Percentiles rank a stretch among this genome's conserved stretches.
Conservation (phyloP, 1,140 invertebrate genomes). For the Drosophila melanica region DNA sequence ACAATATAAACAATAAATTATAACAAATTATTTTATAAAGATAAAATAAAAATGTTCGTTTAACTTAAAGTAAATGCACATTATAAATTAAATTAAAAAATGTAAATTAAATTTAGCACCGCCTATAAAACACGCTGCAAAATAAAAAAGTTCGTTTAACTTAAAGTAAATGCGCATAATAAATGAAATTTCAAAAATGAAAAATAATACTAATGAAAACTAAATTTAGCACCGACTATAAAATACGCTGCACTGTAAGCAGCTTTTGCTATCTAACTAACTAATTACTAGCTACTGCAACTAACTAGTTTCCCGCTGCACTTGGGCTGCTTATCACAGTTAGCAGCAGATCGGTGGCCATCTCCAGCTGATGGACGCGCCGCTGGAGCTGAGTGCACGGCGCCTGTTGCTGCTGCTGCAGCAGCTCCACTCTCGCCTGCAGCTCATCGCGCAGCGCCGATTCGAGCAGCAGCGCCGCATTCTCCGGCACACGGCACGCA, state of each 20-base stretch:
- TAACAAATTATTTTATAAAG: too few relatives aligned
- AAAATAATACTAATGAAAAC: background rate
- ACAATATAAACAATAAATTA: too few relatives aligned
- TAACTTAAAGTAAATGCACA: too few relatives aligned
- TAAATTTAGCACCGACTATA: background rate
- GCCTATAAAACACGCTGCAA: too few relatives aligned
- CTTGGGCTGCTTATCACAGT: conserved; percentile 37
- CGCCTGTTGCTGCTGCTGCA: conserved; percentile 6
- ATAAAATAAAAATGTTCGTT: too few relatives aligned
- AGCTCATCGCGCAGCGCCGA: conserved; percentile 50
- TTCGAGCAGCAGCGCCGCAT: conserved; percentile 40
- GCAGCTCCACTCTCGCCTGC: conserved; percentile 25
- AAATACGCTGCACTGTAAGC: background rate
- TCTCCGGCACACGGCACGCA: background rate
- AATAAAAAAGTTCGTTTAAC: too few relatives aligned
- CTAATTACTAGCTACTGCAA: too few relatives aligned
- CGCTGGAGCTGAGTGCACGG: background rate
- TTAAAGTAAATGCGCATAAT: too few relatives aligned
- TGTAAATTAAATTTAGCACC: too few relatives aligned
- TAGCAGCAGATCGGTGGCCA: conserved; percentile 52
- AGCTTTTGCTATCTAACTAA: too few relatives aligned
- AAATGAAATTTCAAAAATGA: background rate
- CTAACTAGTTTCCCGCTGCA: conserved; percentile 4
- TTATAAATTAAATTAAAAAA: too few relatives aligned
- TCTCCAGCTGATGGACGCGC: conserved; percentile 44